Percentiles rank a stretch among this genome's conserved stretches.
Evolutionary conservation across 2,888 invertebrate genomes (phyloP).

Genomic region (Caenorhabditis auriculariae): DNA sequence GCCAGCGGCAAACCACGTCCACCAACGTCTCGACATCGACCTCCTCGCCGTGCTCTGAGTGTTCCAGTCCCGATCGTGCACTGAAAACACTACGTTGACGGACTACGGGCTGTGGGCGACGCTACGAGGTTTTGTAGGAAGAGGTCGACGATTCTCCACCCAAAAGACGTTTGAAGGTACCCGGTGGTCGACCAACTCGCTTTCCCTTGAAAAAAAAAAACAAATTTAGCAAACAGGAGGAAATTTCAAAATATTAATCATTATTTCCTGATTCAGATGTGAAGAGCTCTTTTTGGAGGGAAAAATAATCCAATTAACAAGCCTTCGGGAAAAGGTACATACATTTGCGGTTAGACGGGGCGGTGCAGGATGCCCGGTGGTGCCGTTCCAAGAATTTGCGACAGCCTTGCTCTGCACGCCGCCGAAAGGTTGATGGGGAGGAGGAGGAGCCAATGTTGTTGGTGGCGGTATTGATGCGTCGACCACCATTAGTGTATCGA

Average conservation of each 20-base stretch:
- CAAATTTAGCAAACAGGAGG: neutral
- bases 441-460: no score
- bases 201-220: constrained; percentile 26
- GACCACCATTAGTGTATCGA: no score
- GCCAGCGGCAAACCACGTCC: constrained; percentile 40
- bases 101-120: neutral
- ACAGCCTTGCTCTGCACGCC: no score
- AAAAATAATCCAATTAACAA: no score
- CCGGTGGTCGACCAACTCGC: constrained; percentile 38
- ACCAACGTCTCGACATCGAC: constrained; percentile 33
- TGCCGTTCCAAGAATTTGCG: no score
- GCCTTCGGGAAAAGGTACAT: no score
- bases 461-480: no score
- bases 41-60: constrained; percentile 13
- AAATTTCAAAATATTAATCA: neutral
- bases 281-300: constrained; percentile 13
- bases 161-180: constrained; percentile 26
- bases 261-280: constrained; percentile 1
- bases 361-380: no score
- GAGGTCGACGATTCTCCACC: neutral
- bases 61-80: constrained; percentile 4
- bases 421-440: no score
- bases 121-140: neutral
- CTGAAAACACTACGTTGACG: neutral
- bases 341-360: no score